Percentiles rank a stretch among this genome's conserved stretches.
phyloP scores from a whole-genome alignment of 2,797 vertebrate genomes.

The Bradypodion ventrale region DNA sequence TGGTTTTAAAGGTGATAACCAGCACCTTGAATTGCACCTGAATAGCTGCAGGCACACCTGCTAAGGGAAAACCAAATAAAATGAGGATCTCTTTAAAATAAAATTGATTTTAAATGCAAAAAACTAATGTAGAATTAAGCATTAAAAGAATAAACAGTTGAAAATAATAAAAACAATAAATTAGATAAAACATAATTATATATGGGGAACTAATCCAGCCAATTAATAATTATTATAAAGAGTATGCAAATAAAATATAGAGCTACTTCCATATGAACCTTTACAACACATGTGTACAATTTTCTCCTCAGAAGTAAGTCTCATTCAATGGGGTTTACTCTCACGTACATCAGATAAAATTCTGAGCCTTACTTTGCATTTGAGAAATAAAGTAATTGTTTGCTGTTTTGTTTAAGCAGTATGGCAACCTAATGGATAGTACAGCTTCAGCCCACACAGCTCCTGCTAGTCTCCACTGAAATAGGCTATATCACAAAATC shows the following conservation, averaged over 20 bases:
- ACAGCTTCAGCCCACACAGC: constrained; percentile 25
- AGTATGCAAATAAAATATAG: neutral
- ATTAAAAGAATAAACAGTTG: neutral
- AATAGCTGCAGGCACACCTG: neutral
- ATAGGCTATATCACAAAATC: constrained; percentile 47
- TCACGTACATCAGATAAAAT: neutral
- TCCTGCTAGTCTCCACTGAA: constrained; percentile 41
- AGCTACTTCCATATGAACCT: neutral
- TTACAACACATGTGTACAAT: neutral
- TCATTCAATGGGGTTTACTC: neutral
- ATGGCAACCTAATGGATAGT: constrained; percentile 20
- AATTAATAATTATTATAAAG: neutral
- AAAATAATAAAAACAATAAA: neutral
- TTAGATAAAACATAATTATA: neutral
- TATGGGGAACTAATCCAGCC: neutral
- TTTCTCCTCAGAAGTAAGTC: neutral
- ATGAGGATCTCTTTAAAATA: neutral
- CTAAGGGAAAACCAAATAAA: neutral
- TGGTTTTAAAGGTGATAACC: too few relatives aligned
- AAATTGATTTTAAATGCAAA: neutral
- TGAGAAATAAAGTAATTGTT: constrained; percentile 35
- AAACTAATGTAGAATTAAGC: neutral
- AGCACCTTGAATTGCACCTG: too few relatives aligned
- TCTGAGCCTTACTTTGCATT: constrained; percentile 3
- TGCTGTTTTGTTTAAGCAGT: constrained; percentile 12